phyloP scores from a whole-genome alignment of 2,113 vertebrate genomes.

The crab-eating macaque (Macaca fascicularis) region DNA sequence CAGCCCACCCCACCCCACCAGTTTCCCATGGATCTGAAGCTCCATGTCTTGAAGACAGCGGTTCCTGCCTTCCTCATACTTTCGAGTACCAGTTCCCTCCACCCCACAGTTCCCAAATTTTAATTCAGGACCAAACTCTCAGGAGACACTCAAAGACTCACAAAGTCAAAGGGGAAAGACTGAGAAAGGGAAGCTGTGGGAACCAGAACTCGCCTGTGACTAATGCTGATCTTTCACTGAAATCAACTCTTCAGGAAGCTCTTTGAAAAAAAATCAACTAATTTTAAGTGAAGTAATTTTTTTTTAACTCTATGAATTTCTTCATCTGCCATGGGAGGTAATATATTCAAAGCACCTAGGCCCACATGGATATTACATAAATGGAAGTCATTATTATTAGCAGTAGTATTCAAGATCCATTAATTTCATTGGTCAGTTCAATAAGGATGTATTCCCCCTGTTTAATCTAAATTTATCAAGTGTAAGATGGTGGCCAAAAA shows the following conservation, averaged over 20 bases:
- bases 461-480: neutral
- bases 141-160: neutral
- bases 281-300: neutral
- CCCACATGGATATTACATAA: neutral
- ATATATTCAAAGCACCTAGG: neutral
- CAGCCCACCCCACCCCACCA: too few species aligned
- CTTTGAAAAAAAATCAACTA: neutral
- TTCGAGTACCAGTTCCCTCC: neutral
- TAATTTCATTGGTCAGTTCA: neutral
- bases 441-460: neutral
- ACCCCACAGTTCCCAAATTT: neutral
- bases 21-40: neutral
- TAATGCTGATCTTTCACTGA: slow-evolving; percentile 39
- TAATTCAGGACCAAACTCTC: neutral
- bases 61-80: neutral
- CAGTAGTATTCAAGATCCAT: neutral
- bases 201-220: slow-evolving; percentile 11
- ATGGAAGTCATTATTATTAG: neutral
- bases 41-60: neutral
- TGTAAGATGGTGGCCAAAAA: neutral
- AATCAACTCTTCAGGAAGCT: slow-evolving; percentile 4
- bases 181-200: neutral
- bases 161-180: neutral
- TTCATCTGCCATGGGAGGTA: neutral
- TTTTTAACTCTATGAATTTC: neutral